These are phyloP conservation scores for Ephestia elutella DNA, from an alignment of 1,140 invertebrate genomes.

Conservation along the genomic window DNA sequence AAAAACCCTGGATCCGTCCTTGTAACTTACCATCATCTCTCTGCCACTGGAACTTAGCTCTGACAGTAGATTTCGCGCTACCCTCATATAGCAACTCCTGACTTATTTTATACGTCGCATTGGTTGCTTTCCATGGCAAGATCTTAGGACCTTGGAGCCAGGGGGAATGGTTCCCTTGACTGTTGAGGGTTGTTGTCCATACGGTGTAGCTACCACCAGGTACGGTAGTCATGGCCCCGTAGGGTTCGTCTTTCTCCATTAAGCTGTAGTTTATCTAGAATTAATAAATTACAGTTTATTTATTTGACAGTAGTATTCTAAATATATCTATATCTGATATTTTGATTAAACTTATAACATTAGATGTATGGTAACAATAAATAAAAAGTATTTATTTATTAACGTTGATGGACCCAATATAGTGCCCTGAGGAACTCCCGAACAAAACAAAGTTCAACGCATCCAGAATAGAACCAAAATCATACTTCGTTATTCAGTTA, in stretches of 20 bases:
- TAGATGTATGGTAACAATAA: not conserved
- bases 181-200: slow-evolving; percentile 36
- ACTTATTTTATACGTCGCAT: slow-evolving; percentile 23
- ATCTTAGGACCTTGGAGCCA: slow-evolving; percentile 33
- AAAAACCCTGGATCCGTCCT: too few species aligned
- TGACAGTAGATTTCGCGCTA: slow-evolving; percentile 5
- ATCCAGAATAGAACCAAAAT: too few species aligned
- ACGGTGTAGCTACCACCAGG: slow-evolving; percentile 30
- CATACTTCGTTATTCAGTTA: too few species aligned
- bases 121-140: slow-evolving; percentile 16
- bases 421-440: not conserved
- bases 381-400: not conserved
- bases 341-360: too few species aligned
- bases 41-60: slow-evolving; percentile 41
- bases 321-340: too few species aligned
- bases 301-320: too few species aligned
- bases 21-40: slow-evolving; percentile 38
- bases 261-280: slow-evolving; percentile 42
- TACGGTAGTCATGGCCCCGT: slow-evolving; percentile 13
- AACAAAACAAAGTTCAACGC: too few species aligned
- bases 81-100: slow-evolving; percentile 12
- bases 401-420: not conserved
- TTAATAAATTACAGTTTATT: too few species aligned
- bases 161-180: slow-evolving; percentile 23
- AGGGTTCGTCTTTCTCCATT: slow-evolving; percentile 20